phyloP scores from a whole-genome alignment of 1,140 invertebrate species.

The Gerris buenoi region DNA sequence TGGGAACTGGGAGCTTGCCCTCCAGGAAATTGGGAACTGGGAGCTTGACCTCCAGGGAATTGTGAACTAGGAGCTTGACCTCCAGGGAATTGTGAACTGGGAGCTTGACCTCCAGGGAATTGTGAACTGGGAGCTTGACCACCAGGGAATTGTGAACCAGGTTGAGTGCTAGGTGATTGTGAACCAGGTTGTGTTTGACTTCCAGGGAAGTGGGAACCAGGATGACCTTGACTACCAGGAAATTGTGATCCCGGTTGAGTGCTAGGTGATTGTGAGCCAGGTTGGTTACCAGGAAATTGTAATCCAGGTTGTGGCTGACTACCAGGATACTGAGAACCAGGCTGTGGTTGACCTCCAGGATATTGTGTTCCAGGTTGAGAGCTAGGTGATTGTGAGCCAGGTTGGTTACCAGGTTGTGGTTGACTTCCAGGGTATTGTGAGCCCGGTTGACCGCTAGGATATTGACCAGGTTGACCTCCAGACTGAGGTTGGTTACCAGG shows the following conservation, averaged over 20 bases:
- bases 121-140: too few species aligned
- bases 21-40: neutral
- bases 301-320: neutral
- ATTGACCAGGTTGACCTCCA: neutral
- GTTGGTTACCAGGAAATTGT: neutral
- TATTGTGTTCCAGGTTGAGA: neutral
- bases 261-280: neutral
- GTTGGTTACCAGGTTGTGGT: neutral
- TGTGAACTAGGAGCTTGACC: too few species aligned
- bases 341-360: neutral
- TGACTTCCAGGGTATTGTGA: neutral
- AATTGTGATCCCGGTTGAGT: constrained; percentile 7
- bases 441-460: neutral
- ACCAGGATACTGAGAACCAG: neutral
- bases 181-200: neutral
- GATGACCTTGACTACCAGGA: neutral
- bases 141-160: constrained; percentile 6
- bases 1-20: neutral
- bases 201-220: neutral
- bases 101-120: too few species aligned
- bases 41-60: too few species aligned
- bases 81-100: too few species aligned
- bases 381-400: neutral
- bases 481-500: neutral
- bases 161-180: neutral